A percentile compares a stretch with the other conserved stretches of the same genome.
Evolutionary conservation across 2,113 vertebrate species (phyloP).

Genomic region (Lampris incognitus): DNA sequence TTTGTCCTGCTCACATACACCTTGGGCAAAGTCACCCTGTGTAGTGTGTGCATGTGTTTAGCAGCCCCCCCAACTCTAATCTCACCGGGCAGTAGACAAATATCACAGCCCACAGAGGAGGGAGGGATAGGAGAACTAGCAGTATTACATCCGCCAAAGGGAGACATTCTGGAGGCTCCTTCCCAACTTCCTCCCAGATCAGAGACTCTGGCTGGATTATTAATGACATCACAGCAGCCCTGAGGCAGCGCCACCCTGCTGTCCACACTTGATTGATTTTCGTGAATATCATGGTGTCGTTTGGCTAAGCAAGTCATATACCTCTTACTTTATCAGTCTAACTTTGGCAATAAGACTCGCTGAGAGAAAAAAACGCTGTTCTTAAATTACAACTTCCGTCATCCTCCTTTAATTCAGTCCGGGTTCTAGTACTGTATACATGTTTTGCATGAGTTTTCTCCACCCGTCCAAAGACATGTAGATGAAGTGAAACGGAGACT

Average conservation of each 20-base stretch:
- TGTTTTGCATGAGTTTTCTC: too few relatives aligned
- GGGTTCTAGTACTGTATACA: too few relatives aligned
- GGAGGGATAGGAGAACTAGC: constrained; percentile 7
- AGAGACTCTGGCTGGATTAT: constrained; percentile 12
- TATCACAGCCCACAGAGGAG: constrained; percentile 23
- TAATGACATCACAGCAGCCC: background rate
- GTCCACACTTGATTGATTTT: constrained; percentile 8
- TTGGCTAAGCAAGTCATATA: too few relatives aligned
- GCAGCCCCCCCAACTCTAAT: constrained; percentile 19
- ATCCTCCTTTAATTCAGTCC: too few relatives aligned
- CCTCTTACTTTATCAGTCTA: too few relatives aligned
- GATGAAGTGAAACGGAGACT: too few relatives aligned
- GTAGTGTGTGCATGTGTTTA: background rate
- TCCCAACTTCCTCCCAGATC: constrained; percentile 19
- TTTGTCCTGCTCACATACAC: constrained; percentile 32
- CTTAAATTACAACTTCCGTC: too few relatives aligned
- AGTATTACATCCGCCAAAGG: background rate
- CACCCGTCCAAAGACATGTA: too few relatives aligned
- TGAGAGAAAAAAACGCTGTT: too few relatives aligned
- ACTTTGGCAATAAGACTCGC: too few relatives aligned
- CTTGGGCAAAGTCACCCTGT: constrained; percentile 51
- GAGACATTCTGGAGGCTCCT: constrained; percentile 17
- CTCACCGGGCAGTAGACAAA: constrained; percentile 38
- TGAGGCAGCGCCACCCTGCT: background rate
- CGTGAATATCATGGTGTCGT: too few relatives aligned